Evolutionary conservation across 2,888 invertebrate genomes (phyloP).

Genomic region (Odontocolon sp.): DNA sequence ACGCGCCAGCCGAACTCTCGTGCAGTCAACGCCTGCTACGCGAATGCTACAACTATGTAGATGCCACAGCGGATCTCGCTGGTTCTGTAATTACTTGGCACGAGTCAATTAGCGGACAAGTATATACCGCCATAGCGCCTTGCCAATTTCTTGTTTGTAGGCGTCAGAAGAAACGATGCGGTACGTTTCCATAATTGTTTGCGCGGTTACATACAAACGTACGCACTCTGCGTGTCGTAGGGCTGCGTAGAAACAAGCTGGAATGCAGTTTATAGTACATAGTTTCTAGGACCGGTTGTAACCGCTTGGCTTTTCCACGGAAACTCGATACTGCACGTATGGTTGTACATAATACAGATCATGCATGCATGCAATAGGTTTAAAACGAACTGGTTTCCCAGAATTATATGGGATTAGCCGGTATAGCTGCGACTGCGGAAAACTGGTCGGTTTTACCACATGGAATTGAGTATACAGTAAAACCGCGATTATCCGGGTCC

Average conservation of each 20-base stretch:
- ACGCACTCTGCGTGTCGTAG: not conserved
- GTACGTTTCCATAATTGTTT: not conserved
- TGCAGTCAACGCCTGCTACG: not conserved
- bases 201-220: not conserved
- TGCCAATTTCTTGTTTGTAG: conserved; percentile 4
- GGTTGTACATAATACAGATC: too few relatives aligned
- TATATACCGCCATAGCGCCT: not conserved
- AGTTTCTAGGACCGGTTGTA: too few relatives aligned
- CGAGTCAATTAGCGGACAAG: conserved; percentile 25
- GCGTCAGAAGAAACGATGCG: not conserved
- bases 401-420: too few relatives aligned
- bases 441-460: too few relatives aligned
- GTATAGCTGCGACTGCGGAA: too few relatives aligned
- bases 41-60: not conserved
- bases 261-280: too few relatives aligned
- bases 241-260: not conserved
- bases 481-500: too few relatives aligned
- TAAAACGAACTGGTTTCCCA: too few relatives aligned
- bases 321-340: too few relatives aligned
- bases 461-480: too few relatives aligned
- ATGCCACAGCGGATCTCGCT: not conserved
- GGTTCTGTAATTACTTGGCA: conserved; percentile 49
- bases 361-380: too few relatives aligned
- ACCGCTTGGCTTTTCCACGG: too few relatives aligned
- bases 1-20: not conserved